These are phyloP conservation scores for Aegotheles bennettii DNA, from an alignment of 2,113 vertebrate genomes.

Conservation along the genomic window DNA sequence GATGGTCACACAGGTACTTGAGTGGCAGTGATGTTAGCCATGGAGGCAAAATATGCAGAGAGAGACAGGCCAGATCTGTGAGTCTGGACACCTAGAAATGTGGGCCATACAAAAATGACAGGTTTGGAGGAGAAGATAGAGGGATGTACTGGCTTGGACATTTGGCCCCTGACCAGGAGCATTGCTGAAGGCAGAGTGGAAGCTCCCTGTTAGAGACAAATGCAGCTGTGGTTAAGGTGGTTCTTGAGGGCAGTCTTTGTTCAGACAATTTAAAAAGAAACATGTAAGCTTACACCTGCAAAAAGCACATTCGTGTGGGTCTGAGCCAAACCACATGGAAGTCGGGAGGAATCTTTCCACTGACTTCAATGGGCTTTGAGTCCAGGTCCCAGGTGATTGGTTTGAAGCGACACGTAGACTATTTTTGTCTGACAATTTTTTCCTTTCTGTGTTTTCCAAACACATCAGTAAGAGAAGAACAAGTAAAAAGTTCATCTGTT, in stretches of 20 bases:
- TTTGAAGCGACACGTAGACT: slow-evolving; percentile 30
- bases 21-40: not conserved
- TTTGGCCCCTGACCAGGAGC: not conserved
- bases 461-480: slow-evolving; percentile 11
- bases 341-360: slow-evolving; percentile 9
- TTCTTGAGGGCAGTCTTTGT: slow-evolving; percentile 33
- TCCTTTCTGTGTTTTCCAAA: slow-evolving; percentile 30
- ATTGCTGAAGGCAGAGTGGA: not conserved
- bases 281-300: not conserved
- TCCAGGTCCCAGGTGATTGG: not conserved
- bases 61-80: not conserved
- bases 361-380: slow-evolving; percentile 7
- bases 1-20: not conserved
- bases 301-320: not conserved
- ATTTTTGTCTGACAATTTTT: slow-evolving; percentile 37
- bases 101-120: not conserved
- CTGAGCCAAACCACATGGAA: not conserved
- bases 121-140: not conserved
- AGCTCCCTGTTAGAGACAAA: slow-evolving; percentile 2
- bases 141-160: not conserved
- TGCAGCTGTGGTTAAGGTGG: slow-evolving; percentile 17
- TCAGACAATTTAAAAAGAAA: not conserved
- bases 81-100: not conserved
- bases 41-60: accelerated
- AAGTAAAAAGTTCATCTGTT: slow-evolving; percentile 18